Evolutionary conservation across 2,888 invertebrate genomes (phyloP).

Genomic region (Cataglyphis livida): DNA sequence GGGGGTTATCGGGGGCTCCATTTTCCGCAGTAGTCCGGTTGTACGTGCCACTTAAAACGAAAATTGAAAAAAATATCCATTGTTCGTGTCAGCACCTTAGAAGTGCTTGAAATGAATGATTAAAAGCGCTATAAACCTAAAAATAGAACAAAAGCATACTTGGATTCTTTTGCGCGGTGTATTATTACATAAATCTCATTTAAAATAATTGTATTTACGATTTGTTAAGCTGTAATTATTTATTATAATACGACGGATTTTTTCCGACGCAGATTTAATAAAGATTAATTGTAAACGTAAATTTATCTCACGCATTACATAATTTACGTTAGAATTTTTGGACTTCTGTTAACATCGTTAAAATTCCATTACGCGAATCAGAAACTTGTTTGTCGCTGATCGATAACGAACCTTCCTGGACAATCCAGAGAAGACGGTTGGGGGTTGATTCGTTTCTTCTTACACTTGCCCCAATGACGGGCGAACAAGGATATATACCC

Average conservation of each 20-base stretch:
- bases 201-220: background rate
- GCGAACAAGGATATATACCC: conserved; percentile 6
- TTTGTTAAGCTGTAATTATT: background rate
- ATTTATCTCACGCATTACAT: background rate
- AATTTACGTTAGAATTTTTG: conserved; percentile 5
- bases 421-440: background rate
- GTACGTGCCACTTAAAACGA: conserved; percentile 36
- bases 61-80: conserved; percentile 36
- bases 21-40: conserved; percentile 36
- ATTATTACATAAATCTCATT: background rate
- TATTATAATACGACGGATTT: background rate
- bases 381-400: conserved; percentile 2
- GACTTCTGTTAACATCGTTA: background rate
- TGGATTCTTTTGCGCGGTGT: background rate
- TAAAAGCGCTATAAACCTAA: background rate
- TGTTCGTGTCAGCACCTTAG: conserved; percentile 14
- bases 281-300: background rate
- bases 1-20: conserved; percentile 36
- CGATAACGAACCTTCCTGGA: conserved; percentile 17
- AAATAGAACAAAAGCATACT: background rate
- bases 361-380: background rate
- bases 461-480: background rate
- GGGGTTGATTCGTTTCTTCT: conserved; percentile 3
- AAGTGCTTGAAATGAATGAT: conserved; percentile 29
- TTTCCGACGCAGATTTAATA: background rate